Evolutionary conservation across 92 coral and sea anemone species (phyloP), one percentile per base, ranked within the genome.

Genomic region (Metridium senile): DNA sequence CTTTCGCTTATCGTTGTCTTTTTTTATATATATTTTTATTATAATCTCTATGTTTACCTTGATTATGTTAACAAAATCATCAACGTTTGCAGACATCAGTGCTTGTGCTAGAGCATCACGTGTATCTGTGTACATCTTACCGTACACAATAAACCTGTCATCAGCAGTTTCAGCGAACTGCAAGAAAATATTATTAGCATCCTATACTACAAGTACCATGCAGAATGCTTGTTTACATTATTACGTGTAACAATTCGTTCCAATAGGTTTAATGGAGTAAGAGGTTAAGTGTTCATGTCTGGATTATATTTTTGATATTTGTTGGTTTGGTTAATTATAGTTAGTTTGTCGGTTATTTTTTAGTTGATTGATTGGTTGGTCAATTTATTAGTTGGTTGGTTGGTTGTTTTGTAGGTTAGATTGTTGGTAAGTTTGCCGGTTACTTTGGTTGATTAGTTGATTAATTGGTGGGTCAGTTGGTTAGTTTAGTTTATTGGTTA

Each of bases 91-190:
- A 11, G 86, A 76, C 20, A 91, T 59, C 18, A 81, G 84, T 26
- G 87, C 82, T 49, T 72, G 67, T 1, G 88, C 84, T 71, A 91
- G 69, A 32, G 93, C 88, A 82, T 91, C 97, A 47, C 97, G 81
- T 61, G 86, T 29, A 25, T 62, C 62, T n/a, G 70, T 70, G 80
- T 91, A 91, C 47, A 59, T 56, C 45, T 88, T 82, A 31, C 85
- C 88, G 46, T 91, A 83, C 58, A 88, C 80, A 28, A 91, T 61
- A 76, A 91, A 91, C 29, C 91, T 69, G 74, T 91, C 93, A 73
- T 88, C 82, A 33, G 61, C 85, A 33, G 32, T 67, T 39, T 85
- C 83, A 25, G 74, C 88, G 22, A 80, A 74, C 93, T 91, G 66
- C 25, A 49, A 72, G 63, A 22, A 29, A 39, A 39, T 7, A 59